These are phyloP conservation scores for Mythimna ferrago DNA, from an alignment of 2,888 invertebrate genomes.

Conservation along the genomic window DNA sequence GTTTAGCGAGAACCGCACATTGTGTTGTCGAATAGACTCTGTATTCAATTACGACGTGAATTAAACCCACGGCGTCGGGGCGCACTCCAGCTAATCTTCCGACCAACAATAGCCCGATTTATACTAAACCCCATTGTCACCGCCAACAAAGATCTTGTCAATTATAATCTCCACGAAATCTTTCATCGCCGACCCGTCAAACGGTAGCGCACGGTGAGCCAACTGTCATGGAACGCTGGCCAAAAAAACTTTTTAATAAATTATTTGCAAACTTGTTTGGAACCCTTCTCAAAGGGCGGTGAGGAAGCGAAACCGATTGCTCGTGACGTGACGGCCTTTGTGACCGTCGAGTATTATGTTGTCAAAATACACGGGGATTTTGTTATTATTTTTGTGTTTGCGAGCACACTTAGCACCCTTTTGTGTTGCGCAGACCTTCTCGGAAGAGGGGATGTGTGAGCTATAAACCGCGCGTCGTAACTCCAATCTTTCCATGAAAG, in stretches of 20 bases:
- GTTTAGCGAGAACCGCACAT: slow-evolving; percentile 81
- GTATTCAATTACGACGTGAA: slow-evolving; percentile 82
- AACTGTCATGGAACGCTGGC: slow-evolving; percentile 74
- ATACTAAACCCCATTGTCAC: slow-evolving; percentile 85
- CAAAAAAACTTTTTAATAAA: slow-evolving; percentile 86
- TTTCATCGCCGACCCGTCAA: slow-evolving; percentile 84
- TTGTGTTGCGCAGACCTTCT: slow-evolving; percentile 83
- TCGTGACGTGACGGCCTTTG: slow-evolving; percentile 89
- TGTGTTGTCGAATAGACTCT: slow-evolving; percentile 70
- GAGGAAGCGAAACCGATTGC: slow-evolving; percentile 89
- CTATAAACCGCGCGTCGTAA: slow-evolving; percentile 80
- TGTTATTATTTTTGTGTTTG: slow-evolving; percentile 91
- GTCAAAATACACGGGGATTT: slow-evolving; percentile 90
- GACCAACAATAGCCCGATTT: slow-evolving; percentile 84
- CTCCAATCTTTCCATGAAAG: slow-evolving; percentile 84
- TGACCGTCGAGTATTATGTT: slow-evolving; percentile 89
- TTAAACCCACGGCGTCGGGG: slow-evolving; percentile 74
- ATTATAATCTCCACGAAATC: slow-evolving; percentile 88
- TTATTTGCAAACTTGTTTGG: slow-evolving; percentile 89
- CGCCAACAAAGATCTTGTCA: slow-evolving; percentile 89
- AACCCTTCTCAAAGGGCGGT: slow-evolving; percentile 88
- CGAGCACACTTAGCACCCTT: slow-evolving; percentile 89
- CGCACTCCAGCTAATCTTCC: slow-evolving; percentile 85
- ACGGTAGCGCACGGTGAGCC: slow-evolving; percentile 85
- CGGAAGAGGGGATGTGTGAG: slow-evolving; percentile 85